Percentiles rank a stretch among this genome's conserved stretches.
These are phyloP conservation scores for Paraescarpia echinospica DNA, from an alignment of 1,140 invertebrate genomes.

Conservation along the genomic window DNA sequence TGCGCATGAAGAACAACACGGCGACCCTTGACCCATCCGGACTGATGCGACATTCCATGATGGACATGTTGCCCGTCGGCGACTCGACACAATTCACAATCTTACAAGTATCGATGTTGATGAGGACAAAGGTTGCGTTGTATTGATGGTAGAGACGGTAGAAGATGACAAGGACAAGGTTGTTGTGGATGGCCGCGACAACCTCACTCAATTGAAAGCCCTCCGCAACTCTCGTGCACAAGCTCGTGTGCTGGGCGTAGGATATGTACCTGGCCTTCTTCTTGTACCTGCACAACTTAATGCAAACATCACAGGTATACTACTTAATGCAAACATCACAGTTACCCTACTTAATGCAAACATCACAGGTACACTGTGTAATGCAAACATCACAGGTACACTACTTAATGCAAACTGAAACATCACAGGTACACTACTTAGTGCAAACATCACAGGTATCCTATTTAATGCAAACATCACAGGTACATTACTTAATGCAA, in stretches of 20 bases:
- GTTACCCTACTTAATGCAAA: too few species aligned
- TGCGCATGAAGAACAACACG: conserved; percentile 6
- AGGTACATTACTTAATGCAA: too few species aligned
- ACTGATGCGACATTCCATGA: conserved; percentile 21
- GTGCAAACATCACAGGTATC: too few species aligned
- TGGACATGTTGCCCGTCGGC: conserved; percentile 18
- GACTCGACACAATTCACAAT: conserved; percentile 8
- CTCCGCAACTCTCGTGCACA: not conserved
- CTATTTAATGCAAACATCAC: too few species aligned
- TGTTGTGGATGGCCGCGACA: not conserved
- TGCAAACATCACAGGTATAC: not conserved
- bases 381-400: too few species aligned
- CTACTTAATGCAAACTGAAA: too few species aligned
- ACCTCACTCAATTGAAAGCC: not conserved
- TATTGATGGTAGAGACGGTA: conserved; percentile 9
- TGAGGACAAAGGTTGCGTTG: conserved; percentile 12
- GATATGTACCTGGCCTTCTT: not conserved
- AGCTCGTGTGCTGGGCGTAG: not conserved
- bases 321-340: too few species aligned
- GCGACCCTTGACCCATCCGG: conserved; percentile 16
- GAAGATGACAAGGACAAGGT: conserved; percentile 6
- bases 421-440: too few species aligned
- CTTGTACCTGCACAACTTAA: not conserved
- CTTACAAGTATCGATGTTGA: not conserved
- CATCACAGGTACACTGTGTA: too few species aligned